These are phyloP conservation scores for Tragelaphus eurycerus DNA, from an alignment of 2,797 vertebrate genomes.

Conservation along the genomic window DNA sequence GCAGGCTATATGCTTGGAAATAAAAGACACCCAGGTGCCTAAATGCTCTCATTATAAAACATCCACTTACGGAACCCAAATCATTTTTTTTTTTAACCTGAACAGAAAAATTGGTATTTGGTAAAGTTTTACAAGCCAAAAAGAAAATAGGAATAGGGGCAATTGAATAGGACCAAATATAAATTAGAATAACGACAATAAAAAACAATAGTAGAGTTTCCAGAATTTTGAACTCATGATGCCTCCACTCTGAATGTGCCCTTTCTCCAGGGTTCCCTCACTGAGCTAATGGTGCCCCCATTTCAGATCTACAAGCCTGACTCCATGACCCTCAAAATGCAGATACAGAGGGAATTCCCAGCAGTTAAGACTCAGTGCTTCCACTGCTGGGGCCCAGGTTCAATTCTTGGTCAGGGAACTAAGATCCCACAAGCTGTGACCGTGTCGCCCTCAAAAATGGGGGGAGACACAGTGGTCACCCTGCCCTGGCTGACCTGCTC, in stretches of 20 bases:
- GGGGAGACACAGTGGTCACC: background rate
- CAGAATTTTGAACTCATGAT: background rate
- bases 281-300: background rate
- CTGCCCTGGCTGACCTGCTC: background rate
- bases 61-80: background rate
- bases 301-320: background rate
- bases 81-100: background rate
- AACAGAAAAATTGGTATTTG: constrained; percentile 7
- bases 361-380: background rate
- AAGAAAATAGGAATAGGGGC: background rate
- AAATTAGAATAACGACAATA: background rate
- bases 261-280: background rate
- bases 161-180: background rate
- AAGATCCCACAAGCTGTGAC: background rate
- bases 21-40: background rate
- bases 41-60: background rate
- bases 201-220: background rate
- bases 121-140: constrained; percentile 49
- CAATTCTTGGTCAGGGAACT: background rate
- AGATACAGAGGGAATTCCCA: background rate
- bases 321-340: background rate
- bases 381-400: background rate
- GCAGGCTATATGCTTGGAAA: background rate
- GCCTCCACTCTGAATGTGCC: background rate
- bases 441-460: background rate